Conservation (phyloP, 2,113 vertebrate genomes). For the Amphilophus citrinellus region DNA sequence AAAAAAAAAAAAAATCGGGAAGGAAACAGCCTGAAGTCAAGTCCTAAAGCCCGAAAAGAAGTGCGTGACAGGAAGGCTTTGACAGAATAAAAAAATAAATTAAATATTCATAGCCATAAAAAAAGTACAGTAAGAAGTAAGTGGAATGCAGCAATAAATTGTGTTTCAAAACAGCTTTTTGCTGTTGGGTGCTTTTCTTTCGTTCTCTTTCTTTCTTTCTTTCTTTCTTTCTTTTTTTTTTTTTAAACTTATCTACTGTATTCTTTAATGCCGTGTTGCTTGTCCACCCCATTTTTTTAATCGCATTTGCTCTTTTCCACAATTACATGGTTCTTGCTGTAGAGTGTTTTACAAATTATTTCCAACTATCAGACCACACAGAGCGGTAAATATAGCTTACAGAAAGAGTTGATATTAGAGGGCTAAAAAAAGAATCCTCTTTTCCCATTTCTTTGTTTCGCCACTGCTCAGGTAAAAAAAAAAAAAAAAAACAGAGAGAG, state of each 20-base stretch:
- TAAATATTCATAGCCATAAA: conserved; percentile 6
- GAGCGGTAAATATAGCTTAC: not conserved
- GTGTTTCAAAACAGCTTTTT: not conserved
- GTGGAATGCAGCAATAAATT: conserved; percentile 77
- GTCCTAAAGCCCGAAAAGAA: conserved; percentile 55
- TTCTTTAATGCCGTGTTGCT: not conserved
- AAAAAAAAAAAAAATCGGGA: conserved; percentile 13
- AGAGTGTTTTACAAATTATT: conserved; percentile 8
- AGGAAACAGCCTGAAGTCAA: conserved; percentile 3
- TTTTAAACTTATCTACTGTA: not conserved
- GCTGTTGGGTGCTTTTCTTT: not conserved
- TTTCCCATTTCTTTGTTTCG: not conserved
- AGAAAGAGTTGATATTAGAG: not conserved
- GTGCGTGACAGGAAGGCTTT: conserved; percentile 46
- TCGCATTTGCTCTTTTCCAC: not conserved
- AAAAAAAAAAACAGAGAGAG: not conserved
- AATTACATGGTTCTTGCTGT: not conserved
- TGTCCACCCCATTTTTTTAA: not conserved
- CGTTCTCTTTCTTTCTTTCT: too few species aligned
- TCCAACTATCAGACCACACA: conserved; percentile 1
- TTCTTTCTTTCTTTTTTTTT: conserved; percentile 3
- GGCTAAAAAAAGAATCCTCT: not conserved
- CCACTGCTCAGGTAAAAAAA: conserved; percentile 2
- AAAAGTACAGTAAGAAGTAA: conserved; percentile 14
- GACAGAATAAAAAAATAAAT: conserved; percentile 45